These are phyloP conservation scores for Seira ritae DNA, from an alignment of 2,888 invertebrate genomes.

Conservation along the genomic window DNA sequence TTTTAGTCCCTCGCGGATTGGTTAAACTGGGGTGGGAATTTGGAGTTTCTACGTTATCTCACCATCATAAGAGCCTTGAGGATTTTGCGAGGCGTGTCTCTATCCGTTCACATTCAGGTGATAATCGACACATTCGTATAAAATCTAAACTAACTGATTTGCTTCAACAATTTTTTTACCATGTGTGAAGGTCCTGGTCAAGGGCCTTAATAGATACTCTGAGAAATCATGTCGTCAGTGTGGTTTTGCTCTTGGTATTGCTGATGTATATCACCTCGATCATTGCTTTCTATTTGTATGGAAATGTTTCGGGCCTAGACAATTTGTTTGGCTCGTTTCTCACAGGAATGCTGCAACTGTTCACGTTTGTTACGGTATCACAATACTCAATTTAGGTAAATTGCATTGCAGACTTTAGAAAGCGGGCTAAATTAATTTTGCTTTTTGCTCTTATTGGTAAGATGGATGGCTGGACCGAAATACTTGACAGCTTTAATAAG, in stretches of 20 bases:
- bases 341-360: constrained; percentile 68
- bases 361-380: constrained; percentile 65
- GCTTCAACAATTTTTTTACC: not conserved
- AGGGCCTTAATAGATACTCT: constrained; percentile 70
- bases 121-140: not conserved
- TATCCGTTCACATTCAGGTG: constrained; percentile 70
- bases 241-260: constrained; percentile 68
- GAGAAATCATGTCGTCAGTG: constrained; percentile 68
- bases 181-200: constrained; percentile 63
- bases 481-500: constrained; percentile 57
- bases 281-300: constrained; percentile 69
- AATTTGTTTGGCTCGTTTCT: constrained; percentile 55
- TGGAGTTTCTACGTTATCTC: constrained; percentile 58
- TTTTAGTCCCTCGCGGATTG: constrained; percentile 57
- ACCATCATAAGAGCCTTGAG: constrained; percentile 68
- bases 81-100: constrained; percentile 68
- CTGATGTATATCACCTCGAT: constrained; percentile 71
- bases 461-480: constrained; percentile 72
- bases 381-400: not conserved
- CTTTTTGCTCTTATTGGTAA: constrained; percentile 24
- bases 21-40: constrained; percentile 53
- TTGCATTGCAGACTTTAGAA: not conserved
- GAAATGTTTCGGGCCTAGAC: constrained; percentile 39
- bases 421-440: no score
- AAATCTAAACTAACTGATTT: no score